These are phyloP conservation scores for Labrus mixtus DNA, from an alignment of 2,113 vertebrate genomes.

Conservation along the genomic window DNA sequence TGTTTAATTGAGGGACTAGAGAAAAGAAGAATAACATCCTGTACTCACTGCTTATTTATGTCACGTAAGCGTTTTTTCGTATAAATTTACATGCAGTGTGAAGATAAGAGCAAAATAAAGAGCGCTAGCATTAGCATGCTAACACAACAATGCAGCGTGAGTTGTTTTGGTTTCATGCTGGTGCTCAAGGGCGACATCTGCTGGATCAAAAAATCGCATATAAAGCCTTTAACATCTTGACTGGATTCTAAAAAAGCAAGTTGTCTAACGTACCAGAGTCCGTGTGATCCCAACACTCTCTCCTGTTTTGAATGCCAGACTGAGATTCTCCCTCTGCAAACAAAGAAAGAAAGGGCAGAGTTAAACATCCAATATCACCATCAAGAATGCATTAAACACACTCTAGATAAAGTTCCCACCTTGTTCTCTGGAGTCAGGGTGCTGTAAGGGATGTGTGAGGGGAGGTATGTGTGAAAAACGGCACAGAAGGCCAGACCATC, in stretches of 20 bases:
- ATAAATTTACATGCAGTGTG: no score
- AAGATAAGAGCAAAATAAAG: no score
- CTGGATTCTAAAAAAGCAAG: not conserved
- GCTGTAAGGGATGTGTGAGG: slow-evolving; percentile 82
- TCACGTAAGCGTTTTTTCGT: no score
- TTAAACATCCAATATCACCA: not conserved
- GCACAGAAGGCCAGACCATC: slow-evolving; percentile 87
- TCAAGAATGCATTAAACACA: not conserved
- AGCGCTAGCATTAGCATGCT: no score
- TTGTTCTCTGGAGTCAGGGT: slow-evolving; percentile 80
- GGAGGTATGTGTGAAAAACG: slow-evolving; percentile 85
- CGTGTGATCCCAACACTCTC: slow-evolving; percentile 76
- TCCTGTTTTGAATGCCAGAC: slow-evolving; percentile 84
- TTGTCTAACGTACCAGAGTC: slow-evolving; percentile 73
- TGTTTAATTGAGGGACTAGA: no score
- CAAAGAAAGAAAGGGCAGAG: slow-evolving; percentile 1
- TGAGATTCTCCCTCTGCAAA: slow-evolving; percentile 82
- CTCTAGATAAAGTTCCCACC: slow-evolving; percentile 55
- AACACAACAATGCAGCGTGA: no score
- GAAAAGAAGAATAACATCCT: no score
- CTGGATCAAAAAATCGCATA: no score
- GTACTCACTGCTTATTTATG: no score
- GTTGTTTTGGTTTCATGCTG: no score
- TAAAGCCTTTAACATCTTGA: no score
- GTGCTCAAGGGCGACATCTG: no score